Conservation (phyloP, 1,140 invertebrate genomes). For the Drosophila pachea region DNA sequence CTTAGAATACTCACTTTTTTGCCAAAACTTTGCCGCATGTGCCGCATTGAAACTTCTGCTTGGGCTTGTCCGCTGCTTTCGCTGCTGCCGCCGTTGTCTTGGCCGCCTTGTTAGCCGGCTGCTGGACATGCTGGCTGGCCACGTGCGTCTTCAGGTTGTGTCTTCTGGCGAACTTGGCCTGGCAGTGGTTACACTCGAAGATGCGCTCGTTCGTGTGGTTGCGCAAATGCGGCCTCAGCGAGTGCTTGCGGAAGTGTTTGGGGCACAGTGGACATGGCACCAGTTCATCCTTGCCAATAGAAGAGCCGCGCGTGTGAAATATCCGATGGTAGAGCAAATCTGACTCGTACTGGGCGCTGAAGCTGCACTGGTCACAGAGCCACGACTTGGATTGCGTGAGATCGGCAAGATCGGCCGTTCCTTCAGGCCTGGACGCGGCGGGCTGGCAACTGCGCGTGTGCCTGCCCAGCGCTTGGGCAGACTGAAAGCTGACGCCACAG, state of each 20-base stretch:
- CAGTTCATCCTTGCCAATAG: conserved; percentile 68
- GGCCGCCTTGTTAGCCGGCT: neutral
- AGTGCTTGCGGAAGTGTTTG: conserved; percentile 84
- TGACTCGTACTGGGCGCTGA: conserved; percentile 62
- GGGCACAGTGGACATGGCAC: conserved; percentile 85
- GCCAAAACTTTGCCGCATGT: conserved; percentile 82
- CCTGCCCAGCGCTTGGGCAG: conserved; percentile 85
- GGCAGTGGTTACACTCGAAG: conserved; percentile 82
- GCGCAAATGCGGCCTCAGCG: conserved; percentile 85
- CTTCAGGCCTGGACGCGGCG: conserved; percentile 33
- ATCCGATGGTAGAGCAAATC: conserved; percentile 70
- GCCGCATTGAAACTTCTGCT: conserved; percentile 80
- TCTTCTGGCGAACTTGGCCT: conserved; percentile 83
- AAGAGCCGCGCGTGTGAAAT: conserved; percentile 69
- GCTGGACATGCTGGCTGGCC: conserved; percentile 78
- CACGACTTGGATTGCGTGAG: conserved; percentile 13
- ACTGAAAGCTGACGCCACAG: conserved; percentile 84
- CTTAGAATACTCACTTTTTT: conserved; percentile 81
- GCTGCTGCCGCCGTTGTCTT: neutral
- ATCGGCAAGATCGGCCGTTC: conserved; percentile 14
- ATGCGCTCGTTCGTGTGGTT: conserved; percentile 89
- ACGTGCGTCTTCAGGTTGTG: conserved; percentile 82
- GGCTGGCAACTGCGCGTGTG: conserved; percentile 83
- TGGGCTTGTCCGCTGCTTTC: neutral
- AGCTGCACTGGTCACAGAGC: conserved; percentile 60